These are phyloP conservation scores for Anolis apletophallus DNA, from an alignment of 2,797 vertebrate genomes.

Conservation along the genomic window DNA sequence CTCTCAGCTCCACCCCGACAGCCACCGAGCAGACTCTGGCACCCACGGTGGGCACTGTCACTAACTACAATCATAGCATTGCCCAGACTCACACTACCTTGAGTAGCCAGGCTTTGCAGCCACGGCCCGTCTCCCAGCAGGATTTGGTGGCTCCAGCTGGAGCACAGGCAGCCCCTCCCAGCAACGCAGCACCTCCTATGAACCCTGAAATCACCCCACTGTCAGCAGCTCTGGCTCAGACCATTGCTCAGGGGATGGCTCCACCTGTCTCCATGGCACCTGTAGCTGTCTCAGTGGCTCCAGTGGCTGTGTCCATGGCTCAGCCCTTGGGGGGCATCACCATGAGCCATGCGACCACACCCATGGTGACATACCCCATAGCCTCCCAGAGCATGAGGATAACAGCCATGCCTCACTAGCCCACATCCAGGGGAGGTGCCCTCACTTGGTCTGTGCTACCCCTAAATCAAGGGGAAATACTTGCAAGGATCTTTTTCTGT, in stretches of 20 bases:
- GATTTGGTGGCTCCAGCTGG: conserved; percentile 89
- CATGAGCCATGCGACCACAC: conserved; percentile 96
- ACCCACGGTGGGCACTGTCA: conserved; percentile 89
- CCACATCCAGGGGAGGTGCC: neutral
- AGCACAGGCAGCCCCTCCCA: conserved; percentile 83
- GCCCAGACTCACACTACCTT: conserved; percentile 98
- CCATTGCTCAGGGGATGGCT: conserved; percentile 95
- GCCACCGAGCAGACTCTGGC: conserved; percentile 90
- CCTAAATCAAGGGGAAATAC: neutral
- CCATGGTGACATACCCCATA: conserved; percentile 97
- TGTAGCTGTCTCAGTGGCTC: conserved; percentile 93
- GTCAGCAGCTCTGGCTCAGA: conserved; percentile 93
- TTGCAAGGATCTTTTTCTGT: neutral
- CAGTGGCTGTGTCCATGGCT: conserved; percentile 94
- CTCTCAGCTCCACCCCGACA: conserved; percentile 89
- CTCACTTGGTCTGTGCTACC: neutral
- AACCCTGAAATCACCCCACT: conserved; percentile 94
- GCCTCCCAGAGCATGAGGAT: conserved; percentile 98
- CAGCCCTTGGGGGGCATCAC: conserved; percentile 92
- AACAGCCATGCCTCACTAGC: conserved; percentile 93
- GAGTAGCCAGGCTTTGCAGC: conserved; percentile 94
- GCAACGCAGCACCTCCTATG: conserved; percentile 88
- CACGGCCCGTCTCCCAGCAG: conserved; percentile 91
- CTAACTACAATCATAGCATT: conserved; percentile 96
- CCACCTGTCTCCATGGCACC: conserved; percentile 96